Evolutionary conservation across 2,797 vertebrate genomes (phyloP), one percentile per base, ranked within the genome.

Genomic region (Anabas testudineus): DNA sequence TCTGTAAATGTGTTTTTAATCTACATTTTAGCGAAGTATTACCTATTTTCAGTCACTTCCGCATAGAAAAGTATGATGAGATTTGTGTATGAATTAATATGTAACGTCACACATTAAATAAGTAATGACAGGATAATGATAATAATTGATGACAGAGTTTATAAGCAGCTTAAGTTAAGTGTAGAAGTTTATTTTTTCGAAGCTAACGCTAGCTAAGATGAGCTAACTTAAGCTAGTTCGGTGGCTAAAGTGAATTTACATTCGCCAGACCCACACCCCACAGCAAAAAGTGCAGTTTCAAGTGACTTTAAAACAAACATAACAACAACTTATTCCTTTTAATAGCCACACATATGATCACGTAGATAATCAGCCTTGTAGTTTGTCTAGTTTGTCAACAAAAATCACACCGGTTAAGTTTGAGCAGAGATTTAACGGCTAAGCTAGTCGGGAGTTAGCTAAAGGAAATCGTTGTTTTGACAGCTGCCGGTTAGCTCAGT

Each of bases 381-480:
- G 0, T 1, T 18, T 13, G 3, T 26, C 1, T 32, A 22, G 13
- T 65, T 65, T 18, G 42, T 1, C 42, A 43, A 59, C 2, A 3
- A 15, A 8, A 26, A 51, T 13, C 13, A 26, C 8, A 41, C 59
- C 36, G 42, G 46, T n/a, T 22, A 67, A 81, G 42, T 70, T 72
- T 54, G 3, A n/a, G 47, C 54, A 24, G 16, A 74, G 74, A 70
- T 71, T 82, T 51, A 32, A n/a, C 8, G 18, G 18, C 58, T 6
- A 9, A 26, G 75, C 68, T 88, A 84, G 58, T 75, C 4, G 42
- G 42, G n/a, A 78, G 66, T 78, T 80, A 78, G 80, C 81, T 55
- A 48, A 43, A 78, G 83, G 76, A 73, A 67, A 63, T 9, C 7
- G 66, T 58, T 83, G 76, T 86, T 87, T 82, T 82, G 78, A 85